Base-by-base conservation (phyloP, 1,140 invertebrate species). In the Cardiocondyla obscurior region DNA sequence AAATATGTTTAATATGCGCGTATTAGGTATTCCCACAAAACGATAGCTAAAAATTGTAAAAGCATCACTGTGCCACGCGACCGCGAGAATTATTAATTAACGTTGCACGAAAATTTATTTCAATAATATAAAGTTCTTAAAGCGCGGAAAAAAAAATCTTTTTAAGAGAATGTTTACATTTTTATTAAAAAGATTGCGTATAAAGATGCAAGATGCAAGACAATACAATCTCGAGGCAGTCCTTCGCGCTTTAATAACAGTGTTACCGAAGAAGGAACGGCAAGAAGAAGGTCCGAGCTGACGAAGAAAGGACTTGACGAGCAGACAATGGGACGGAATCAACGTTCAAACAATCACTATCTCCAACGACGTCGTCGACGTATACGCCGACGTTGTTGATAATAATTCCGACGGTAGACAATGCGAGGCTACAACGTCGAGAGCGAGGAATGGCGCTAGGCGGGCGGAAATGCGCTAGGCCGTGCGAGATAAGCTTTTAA, bases 401-500 rank as follows among this genome's bases (percentile, higher is more conserved):
- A 90, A 90, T 90, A 89, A 90, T 92, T 90, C 87, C 55, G 51
- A 12, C 70, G 72, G 73, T 81, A 86, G 87, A 89, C 85, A 91
- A 88, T 89, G 84, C 60, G 46, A 57, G 69, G 67, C 72, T 85
- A 16, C 36, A 76, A 65, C 65, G 65, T 36, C 28, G 33, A 74
- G 67, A 6, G 30, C 28, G 51, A 30, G 49, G 16, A n/a, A 42
- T 10, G 39, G 72, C 10, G 30, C 10, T 16, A 16, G 49, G 57
- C 22, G 7, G 46, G 65, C 55, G 81, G 25, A 64, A 84, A 82
- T 62, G 4, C 33, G 58, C 33, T 62, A 62, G 51, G 67, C 69
- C 74, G 33, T 42, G 65, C 67, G 85, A 81, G 90, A 91, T 91
- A 90, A 91, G 90, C 90, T 90, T 91, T 91, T 90, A 90, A 91